Evolutionary conservation across 2,888 invertebrate species (phyloP), one percentile per base, ranked within the genome.

Genomic region (Thereva nobilitata): DNA sequence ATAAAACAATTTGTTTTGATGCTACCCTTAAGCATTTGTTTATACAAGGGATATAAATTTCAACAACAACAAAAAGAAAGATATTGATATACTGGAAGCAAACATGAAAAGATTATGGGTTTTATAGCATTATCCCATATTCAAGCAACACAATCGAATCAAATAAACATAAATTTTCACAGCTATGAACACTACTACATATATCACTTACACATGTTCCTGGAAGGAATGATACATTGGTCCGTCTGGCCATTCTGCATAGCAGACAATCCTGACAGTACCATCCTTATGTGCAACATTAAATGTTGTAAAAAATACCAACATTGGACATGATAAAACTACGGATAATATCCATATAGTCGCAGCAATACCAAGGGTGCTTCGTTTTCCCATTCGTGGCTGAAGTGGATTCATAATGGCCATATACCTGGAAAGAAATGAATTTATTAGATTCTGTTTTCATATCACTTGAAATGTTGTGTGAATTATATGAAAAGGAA

Each of bases 321-420:
- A 82, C 83, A 91, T 92, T 4, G 97, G 97, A 72, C 91, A 85
- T 67, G 95, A 92, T 71, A 96, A 85, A 52, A 90, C 80, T 7
- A 88, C 86, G 40, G 93, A 92, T 71, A 89, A 84, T 8, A 79
- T 80, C 97, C 97, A 97, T 73, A 96, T 95, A 64, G 87, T 84
- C 4, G 89, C 85, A 0, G 94, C 93, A 71, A 95, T 89, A 73
- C 88, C 88, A 64, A 96, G 83, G 0, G 96, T 95, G 9, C 89
- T 87, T 37, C 89, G 84, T 75, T 90, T 89, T 37, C 95, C 93
- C 86, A 96, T 90, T 64, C 96, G 85, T 2, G 95, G 96, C 70
- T 89, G 86, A 68, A 97, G 83, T 0, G 97, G 97, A 75, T 94
- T 93, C 86, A 97, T 93, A 74, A 97, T 97, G 63, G 96, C 97